Percentiles rank a stretch among this genome's conserved stretches.
Conservation (phyloP, 2,797 vertebrate species). For the Pseudopleuronectes americanus region DNA sequence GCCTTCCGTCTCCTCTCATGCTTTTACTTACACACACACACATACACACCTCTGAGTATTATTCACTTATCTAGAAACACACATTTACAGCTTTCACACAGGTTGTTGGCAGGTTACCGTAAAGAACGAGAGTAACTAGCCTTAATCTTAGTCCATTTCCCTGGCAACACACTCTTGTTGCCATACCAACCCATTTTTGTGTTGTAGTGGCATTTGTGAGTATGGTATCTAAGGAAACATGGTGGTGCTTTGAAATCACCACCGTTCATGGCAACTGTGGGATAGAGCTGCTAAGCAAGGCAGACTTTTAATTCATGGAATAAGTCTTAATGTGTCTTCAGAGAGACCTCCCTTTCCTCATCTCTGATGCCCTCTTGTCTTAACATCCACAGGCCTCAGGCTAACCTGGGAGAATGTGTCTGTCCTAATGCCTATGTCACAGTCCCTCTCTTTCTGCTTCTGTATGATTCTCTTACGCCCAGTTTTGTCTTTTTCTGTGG, state of each 20-base stretch:
- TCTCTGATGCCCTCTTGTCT: conserved; percentile 74
- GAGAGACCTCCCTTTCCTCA: conserved; percentile 68
- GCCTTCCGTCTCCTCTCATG: conserved; percentile 38
- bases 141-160: conserved; percentile 35
- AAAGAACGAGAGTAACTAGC: conserved; percentile 21
- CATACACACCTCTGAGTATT: not conserved
- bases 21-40: not conserved
- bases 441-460: conserved; percentile 8
- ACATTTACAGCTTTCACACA: not conserved
- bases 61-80: not conserved
- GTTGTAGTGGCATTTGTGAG: conserved; percentile 65
- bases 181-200: conserved; percentile 60
- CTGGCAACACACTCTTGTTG: conserved; percentile 55
- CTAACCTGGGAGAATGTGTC: conserved; percentile 55
- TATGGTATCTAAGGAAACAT: conserved; percentile 49
- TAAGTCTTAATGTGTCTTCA: conserved; percentile 78
- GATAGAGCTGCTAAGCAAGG: conserved; percentile 71
- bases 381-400: conserved; percentile 71
- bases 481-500: not conserved
- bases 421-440: conserved; percentile 26
- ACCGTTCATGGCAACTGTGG: conserved; percentile 74
- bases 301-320: conserved; percentile 75
- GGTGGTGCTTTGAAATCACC: conserved; percentile 73
- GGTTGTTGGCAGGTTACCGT: conserved; percentile 48
- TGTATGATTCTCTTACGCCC: not conserved